Base-by-base conservation (phyloP, 1,140 invertebrate genomes). In the Asbolus verrucosus region DNA sequence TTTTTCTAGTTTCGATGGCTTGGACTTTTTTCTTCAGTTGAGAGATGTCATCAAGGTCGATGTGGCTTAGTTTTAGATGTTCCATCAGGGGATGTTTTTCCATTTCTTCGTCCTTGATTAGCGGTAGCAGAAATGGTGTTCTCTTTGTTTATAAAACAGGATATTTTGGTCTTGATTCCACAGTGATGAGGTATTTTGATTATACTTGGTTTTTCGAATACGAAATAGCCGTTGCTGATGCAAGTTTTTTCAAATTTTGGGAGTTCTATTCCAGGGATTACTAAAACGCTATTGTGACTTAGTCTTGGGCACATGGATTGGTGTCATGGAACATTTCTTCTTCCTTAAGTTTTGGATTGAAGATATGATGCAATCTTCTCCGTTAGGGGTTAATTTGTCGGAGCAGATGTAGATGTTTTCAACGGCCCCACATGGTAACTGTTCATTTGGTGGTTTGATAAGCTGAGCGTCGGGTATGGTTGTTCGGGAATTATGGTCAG, bases 141-240 rank as follows among this genome's bases (percentile, higher is more conserved):
- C 18, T 43, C 16, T 43, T 43, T 16, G 41, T 43, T 43, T 9
- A 9, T 13, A 43, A 43, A 43, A 9, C 14, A 8, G 18, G 18
- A 43, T 18, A 18, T 16, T 3, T 16, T 15, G 16, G 1, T 16
- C 18, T 43, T 15, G 5, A 43, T 18, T 43, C 18, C 39, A 4
- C 39, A 43, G 41, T 43, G 41, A 18, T 43, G 41, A 9, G 41
- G 41, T 9, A 43, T 43, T 43, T 43, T 43, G 41, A 43, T 19
- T 18, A 43, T 13, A 16, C 15, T 43, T 43, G 41, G 15, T 43
- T 16, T 13, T 16, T 16, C 18, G 14, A 43, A 9, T 13, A 43
- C 18, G 9, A 19, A 9, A 19, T 18, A 43, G 14, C 41, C 41
- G 18, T 18, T 19, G 41, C 18, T 43, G 41, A 18, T 43, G 18